Conservation (phyloP, 2,888 invertebrate genomes). For the Machimus atricapillus region DNA sequence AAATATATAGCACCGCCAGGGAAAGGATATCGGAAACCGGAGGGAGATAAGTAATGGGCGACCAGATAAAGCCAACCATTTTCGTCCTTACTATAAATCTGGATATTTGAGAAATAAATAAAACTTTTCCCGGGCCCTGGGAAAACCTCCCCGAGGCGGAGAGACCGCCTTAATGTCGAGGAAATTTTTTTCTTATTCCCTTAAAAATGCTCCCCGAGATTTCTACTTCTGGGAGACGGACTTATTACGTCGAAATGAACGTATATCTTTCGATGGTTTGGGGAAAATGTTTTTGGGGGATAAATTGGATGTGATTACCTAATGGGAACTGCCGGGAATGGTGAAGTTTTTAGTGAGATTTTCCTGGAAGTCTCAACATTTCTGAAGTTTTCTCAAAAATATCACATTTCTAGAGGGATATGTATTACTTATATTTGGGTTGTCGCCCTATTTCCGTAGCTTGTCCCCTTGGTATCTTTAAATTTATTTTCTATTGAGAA, state of each 20-base stretch:
- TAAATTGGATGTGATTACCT: neutral
- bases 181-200: neutral
- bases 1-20: neutral
- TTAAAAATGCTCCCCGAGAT: neutral
- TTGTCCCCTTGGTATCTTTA: neutral
- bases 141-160: neutral
- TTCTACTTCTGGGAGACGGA: neutral
- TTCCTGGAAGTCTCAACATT: neutral
- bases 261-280: neutral
- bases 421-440: neutral
- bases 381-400: neutral
- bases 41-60: slow-evolving; percentile 29
- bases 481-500: neutral
- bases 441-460: neutral
- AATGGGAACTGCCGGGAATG: neutral
- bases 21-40: slow-evolving; percentile 24
- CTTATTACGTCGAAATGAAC: neutral
- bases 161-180: neutral
- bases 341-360: neutral
- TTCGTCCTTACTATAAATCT: slow-evolving; percentile 24
- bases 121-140: neutral
- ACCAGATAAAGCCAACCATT: slow-evolving; percentile 21
- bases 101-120: slow-evolving; percentile 28
- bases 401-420: neutral
- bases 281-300: neutral